Base-by-base conservation (phyloP, 2,113 vertebrate genomes). In the Mormyrus iriodes region DNA sequence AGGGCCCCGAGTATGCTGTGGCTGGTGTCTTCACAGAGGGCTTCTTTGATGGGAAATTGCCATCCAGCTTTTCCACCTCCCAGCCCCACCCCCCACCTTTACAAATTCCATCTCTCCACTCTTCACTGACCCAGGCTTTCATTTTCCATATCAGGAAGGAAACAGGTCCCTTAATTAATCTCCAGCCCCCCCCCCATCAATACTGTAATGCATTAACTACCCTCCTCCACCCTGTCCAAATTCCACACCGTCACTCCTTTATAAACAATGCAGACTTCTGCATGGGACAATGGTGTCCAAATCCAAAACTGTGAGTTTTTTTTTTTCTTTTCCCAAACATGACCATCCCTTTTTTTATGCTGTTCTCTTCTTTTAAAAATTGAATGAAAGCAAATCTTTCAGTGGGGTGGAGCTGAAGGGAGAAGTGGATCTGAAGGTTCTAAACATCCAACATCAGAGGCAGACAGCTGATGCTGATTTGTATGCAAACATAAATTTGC, bases 401-500 rank as follows among this genome's bases (percentile, higher is more conserved):
- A 53, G 2, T 52, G n/a, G 15, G 13, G 51, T 49, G 49, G n/a
- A 48, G 19, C 44, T 3, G 51, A 10, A 4, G 85, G n/a, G 53
- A 53, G 4, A 4, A 13, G 51, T 35, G 8, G 21, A 65, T 24
- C 31, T 53, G 42, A 31, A 87, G 53, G 39, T 58, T 65, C 46
- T 46, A 31, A 61, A 27, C 53, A 4, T 51, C 35, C 19, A 85
- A 4, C 39, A n/a, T 27, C 21, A 10, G 27, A 17, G 35, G 21
- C 31, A 27, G 76, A 83, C 35, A 39, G 48, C 31, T 51, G 69
- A 58, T 12, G 9, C 9, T 82, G 52, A 88, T 90, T 89, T 87
- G 82, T 85, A 88, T 88, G 79, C 65, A n/a, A 39, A 53, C 82
- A 9, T 21, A 17, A 46, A 86, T 86, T 65, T 88, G 24, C 69